Percentiles rank a stretch among this genome's conserved stretches.
phyloP scores from a whole-genome alignment of 2,797 vertebrate species.

The Siniperca undulata region DNA sequence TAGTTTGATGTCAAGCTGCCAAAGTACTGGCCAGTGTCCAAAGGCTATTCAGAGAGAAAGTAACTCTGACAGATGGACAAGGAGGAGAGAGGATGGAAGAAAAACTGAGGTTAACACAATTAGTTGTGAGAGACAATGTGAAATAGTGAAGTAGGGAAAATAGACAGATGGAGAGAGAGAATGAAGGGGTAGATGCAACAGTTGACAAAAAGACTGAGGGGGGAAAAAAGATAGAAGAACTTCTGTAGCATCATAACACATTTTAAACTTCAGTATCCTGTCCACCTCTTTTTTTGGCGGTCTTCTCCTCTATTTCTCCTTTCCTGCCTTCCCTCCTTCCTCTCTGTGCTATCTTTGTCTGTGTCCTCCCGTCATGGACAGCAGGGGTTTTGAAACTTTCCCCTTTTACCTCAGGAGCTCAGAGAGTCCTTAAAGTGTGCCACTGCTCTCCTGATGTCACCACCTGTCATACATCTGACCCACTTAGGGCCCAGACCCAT shows the following conservation, averaged over 20 bases:
- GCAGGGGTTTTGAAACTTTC: background rate
- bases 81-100: slow-evolving; percentile 1
- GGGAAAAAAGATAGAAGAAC: background rate
- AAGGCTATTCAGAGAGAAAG: slow-evolving; percentile 12
- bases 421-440: slow-evolving; percentile 30
- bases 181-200: background rate
- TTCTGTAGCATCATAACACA: background rate
- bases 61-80: slow-evolving; percentile 39
- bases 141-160: slow-evolving; percentile 11
- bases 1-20: slow-evolving; percentile 39
- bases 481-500: slow-evolving; percentile 21
- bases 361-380: background rate
- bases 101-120: slow-evolving; percentile 31
- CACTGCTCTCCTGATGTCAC: slow-evolving; percentile 9
- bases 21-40: slow-evolving; percentile 12
- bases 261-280: background rate
- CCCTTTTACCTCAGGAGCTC: slow-evolving; percentile 25
- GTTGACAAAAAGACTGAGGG: background rate
- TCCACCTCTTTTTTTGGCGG: background rate
- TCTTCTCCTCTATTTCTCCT: background rate
- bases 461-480: slow-evolving; percentile 28
- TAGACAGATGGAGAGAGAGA: slow-evolving; percentile 2
- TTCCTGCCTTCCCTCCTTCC: background rate
- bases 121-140: slow-evolving; percentile 18
- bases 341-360: slow-evolving; percentile 12